These are phyloP conservation scores for Drosophila athabasca DNA, from an alignment of 1,140 invertebrate species.

Conservation along the genomic window DNA sequence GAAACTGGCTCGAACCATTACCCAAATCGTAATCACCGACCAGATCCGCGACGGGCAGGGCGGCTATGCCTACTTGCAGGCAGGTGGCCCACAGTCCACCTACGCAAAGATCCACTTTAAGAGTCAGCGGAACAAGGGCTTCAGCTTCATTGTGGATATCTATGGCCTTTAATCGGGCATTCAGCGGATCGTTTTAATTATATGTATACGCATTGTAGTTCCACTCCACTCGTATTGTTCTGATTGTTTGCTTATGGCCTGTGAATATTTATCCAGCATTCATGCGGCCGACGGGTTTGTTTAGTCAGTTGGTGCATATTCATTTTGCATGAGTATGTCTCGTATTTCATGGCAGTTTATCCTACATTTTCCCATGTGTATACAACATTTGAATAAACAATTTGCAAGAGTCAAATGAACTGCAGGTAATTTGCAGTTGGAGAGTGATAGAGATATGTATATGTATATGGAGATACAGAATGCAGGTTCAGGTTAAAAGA, in stretches of 20 bases:
- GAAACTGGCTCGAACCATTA: slow-evolving; percentile 75
- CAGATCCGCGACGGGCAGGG: slow-evolving; percentile 85
- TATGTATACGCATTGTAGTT: not conserved
- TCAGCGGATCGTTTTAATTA: slow-evolving; percentile 15
- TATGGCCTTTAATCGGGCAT: slow-evolving; percentile 73
- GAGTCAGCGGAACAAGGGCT: slow-evolving; percentile 84
- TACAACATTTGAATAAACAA: slow-evolving; percentile 13
- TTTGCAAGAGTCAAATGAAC: slow-evolving; percentile 34
- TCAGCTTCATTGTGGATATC: slow-evolving; percentile 85
- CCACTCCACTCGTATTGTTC: slow-evolving; percentile 17
- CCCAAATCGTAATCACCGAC: slow-evolving; percentile 84
- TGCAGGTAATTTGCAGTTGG: slow-evolving; percentile 38
- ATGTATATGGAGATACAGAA: not conserved
- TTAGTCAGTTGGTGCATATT: too few relatives aligned
- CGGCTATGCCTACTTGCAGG: slow-evolving; percentile 83
- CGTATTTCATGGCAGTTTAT: too few relatives aligned
- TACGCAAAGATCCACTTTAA: slow-evolving; percentile 85
- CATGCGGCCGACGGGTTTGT: too few relatives aligned
- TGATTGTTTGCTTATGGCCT: slow-evolving; percentile 30
- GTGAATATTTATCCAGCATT: slow-evolving; percentile 25
- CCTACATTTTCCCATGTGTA: not conserved
- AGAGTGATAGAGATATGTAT: slow-evolving; percentile 6
- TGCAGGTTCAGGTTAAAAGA: not conserved
- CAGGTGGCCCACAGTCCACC: slow-evolving; percentile 83
- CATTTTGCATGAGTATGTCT: too few relatives aligned